Evolutionary conservation across 1,140 invertebrate species (phyloP).

Genomic region (Rhizoglyphus robini): DNA sequence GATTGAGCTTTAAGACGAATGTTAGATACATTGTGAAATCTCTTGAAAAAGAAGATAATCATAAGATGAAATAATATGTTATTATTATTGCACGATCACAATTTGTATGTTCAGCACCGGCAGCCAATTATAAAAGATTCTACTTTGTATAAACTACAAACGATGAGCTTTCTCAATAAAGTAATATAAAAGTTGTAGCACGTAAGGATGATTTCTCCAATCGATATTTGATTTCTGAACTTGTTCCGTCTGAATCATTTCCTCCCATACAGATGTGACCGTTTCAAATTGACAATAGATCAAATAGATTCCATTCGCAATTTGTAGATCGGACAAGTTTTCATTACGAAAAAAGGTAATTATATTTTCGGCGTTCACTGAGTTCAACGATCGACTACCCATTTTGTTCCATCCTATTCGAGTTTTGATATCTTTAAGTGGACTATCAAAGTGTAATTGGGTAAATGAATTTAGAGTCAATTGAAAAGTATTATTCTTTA

Average conservation of each 20-base stretch:
- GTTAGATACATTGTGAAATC: neutral
- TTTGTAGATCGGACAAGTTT: neutral
- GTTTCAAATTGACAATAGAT: neutral
- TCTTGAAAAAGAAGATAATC: neutral
- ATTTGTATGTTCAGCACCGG: no score
- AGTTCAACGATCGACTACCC: neutral
- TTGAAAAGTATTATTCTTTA: neutral
- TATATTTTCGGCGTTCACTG: conserved; percentile 2
- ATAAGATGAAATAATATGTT: neutral
- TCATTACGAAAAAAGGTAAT: neutral
- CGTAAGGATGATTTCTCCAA: conserved; percentile 5
- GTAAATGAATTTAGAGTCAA: conserved; percentile 5
- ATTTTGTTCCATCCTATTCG: neutral
- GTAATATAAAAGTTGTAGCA: neutral
- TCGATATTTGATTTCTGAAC: neutral
- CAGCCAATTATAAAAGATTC: neutral
- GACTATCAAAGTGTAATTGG: neutral
- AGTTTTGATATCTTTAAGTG: neutral
- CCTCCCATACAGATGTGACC: neutral
- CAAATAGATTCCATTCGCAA: neutral
- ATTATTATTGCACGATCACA: neutral
- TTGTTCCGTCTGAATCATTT: neutral
- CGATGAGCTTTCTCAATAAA: neutral
- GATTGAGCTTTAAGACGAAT: conserved; percentile 42
- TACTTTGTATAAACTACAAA: neutral